Evolutionary conservation across 2,113 vertebrate genomes (phyloP).

Genomic region (Herpailurus yagouaroundi): DNA sequence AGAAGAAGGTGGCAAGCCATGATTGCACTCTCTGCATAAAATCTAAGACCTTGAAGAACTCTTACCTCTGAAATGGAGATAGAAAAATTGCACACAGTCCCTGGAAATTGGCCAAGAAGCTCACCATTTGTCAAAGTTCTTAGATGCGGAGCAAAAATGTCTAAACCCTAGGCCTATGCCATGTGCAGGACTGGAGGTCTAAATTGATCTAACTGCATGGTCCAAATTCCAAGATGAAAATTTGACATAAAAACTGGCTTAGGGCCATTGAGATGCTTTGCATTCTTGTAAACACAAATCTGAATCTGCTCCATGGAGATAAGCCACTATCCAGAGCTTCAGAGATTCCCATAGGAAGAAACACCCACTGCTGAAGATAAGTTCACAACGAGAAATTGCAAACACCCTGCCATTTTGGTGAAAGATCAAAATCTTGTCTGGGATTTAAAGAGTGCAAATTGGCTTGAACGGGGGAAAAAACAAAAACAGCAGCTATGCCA

Average conservation of each 20-base stretch:
- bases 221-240: not conserved
- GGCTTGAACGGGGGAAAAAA: not conserved
- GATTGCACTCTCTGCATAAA: not conserved
- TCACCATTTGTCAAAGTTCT: not conserved
- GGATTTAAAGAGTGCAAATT: not conserved
- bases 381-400: not conserved
- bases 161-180: not conserved
- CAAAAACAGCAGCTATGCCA: not conserved
- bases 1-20: not conserved
- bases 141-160: not conserved
- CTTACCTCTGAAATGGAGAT: not conserved
- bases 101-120: not conserved
- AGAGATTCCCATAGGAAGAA: not conserved
- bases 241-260: not conserved
- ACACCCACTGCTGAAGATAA: not conserved
- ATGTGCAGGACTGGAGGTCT: not conserved
- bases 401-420: not conserved
- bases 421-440: not conserved
- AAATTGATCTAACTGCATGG: not conserved
- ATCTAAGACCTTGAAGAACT: not conserved
- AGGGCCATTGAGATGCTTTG: not conserved
- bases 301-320: not conserved
- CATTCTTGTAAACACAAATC: not conserved
- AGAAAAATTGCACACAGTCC: not conserved
- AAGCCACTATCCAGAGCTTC: not conserved